Evolutionary conservation across 2,797 vertebrate genomes (phyloP).

Genomic region (Coranthus polyacanthus): DNA sequence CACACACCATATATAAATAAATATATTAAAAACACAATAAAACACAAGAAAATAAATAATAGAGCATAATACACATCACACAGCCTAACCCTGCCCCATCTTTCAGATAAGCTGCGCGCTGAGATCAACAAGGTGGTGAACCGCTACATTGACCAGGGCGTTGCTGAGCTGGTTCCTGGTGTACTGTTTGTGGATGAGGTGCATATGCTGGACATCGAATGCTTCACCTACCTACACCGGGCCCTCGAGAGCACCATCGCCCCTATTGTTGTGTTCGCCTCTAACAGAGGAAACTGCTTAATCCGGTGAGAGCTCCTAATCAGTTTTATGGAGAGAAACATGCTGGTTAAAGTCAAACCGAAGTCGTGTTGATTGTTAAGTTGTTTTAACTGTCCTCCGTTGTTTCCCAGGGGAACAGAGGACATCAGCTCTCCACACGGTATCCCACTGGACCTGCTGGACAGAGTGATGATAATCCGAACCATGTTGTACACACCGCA

Average conservation of each 20-base stretch:
- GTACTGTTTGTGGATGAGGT: conserved; percentile 98
- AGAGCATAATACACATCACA: no score
- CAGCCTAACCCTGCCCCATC: no score
- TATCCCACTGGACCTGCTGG: conserved; percentile 95
- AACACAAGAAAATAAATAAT: no score
- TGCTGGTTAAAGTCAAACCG: neutral
- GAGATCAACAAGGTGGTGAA: conserved; percentile 99
- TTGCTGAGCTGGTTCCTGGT: conserved; percentile 96
- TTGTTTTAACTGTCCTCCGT: conserved; percentile 1
- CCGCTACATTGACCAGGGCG: conserved; percentile 98
- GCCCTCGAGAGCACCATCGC: conserved; percentile 96
- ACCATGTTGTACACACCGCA: conserved; percentile 97
- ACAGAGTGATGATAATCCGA: conserved; percentile 97
- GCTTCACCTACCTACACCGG: conserved; percentile 97
- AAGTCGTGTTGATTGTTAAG: neutral
- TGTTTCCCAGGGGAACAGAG: conserved; percentile 91
- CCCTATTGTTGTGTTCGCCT: conserved; percentile 98
- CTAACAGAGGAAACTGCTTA: conserved; percentile 96
- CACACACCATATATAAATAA: no score
- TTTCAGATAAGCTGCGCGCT: conserved; percentile 95
- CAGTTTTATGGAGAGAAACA: neutral
- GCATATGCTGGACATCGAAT: conserved; percentile 99
- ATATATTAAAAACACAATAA: no score
- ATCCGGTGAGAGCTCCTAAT: conserved; percentile 86
- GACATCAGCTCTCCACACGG: conserved; percentile 96